Evolutionary conservation across 2,888 invertebrate genomes (phyloP).

Genomic region (Thera britannica): DNA sequence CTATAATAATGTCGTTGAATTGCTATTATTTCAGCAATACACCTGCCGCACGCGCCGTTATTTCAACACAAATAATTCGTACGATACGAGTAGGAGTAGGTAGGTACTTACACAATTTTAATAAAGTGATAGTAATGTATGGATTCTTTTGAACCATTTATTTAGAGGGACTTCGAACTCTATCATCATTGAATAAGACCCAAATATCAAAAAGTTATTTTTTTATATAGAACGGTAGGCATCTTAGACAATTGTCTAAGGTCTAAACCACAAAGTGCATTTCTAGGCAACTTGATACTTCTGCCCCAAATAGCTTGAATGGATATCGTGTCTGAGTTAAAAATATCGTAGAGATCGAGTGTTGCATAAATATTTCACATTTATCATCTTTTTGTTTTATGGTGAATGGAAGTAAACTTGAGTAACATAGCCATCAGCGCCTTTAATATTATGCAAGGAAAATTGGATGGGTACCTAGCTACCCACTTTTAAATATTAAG

Average conservation of each 20-base stretch:
- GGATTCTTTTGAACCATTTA: neutral
- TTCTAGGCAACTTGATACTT: neutral
- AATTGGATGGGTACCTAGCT: neutral
- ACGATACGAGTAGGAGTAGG: neutral
- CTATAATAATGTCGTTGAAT: neutral
- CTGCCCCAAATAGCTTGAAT: conserved; percentile 7
- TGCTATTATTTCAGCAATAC: neutral
- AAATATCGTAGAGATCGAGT: neutral
- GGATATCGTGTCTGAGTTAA: conserved; percentile 2
- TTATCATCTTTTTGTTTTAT: neutral
- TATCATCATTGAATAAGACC: neutral
- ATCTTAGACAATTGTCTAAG: neutral
- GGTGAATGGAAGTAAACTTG: neutral
- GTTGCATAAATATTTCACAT: conserved; percentile 5
- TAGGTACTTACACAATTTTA: neutral
- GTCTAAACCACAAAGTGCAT: conserved; percentile 2
- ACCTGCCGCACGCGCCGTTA: neutral
- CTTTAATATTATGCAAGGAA: conserved; percentile 1
- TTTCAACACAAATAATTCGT: conserved; percentile 13
- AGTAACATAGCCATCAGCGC: conserved; percentile 2
- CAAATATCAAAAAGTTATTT: neutral
- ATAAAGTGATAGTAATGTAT: conserved; percentile 6
- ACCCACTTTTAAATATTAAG: neutral
- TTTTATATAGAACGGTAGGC: neutral
- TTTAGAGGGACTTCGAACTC: neutral